These are phyloP conservation scores for Taurulus bubalis DNA, from an alignment of 2,113 vertebrate genomes.

Conservation along the genomic window DNA sequence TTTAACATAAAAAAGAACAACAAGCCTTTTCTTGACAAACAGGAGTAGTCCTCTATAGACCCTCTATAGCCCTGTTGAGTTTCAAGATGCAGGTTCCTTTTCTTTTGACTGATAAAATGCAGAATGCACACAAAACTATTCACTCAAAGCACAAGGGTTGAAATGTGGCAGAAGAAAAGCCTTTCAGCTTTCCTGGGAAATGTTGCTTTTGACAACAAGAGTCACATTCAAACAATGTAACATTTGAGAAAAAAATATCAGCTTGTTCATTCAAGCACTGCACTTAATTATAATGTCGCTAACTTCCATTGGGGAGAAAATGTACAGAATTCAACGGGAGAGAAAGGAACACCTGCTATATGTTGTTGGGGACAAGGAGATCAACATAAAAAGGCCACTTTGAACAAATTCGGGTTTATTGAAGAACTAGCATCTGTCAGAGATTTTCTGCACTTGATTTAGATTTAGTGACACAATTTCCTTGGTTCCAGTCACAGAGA, in stretches of 20 bases:
- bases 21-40: constrained; percentile 52
- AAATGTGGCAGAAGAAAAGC: constrained; percentile 56
- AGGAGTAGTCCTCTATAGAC: constrained; percentile 29
- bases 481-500: constrained; percentile 44
- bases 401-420: constrained; percentile 51
- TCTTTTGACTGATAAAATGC: constrained; percentile 46
- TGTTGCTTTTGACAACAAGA: constrained; percentile 66
- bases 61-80: not conserved
- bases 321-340: constrained; percentile 44
- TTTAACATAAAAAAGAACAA: constrained; percentile 47
- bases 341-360: constrained; percentile 82
- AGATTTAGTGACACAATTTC: constrained; percentile 59
- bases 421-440: constrained; percentile 55
- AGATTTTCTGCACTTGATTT: constrained; percentile 65
- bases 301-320: constrained; percentile 53
- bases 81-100: constrained; percentile 47
- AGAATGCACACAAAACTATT: constrained; percentile 49
- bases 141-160: constrained; percentile 59
- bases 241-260: constrained; percentile 47
- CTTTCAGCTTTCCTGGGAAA: constrained; percentile 70
- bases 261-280: constrained; percentile 62
- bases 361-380: constrained; percentile 54
- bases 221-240: constrained; percentile 72
- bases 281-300: constrained; percentile 65
- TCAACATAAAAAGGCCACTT: constrained; percentile 44